Base-by-base conservation (phyloP, 2,797 vertebrate genomes). In the Heliangelus exortis region DNA sequence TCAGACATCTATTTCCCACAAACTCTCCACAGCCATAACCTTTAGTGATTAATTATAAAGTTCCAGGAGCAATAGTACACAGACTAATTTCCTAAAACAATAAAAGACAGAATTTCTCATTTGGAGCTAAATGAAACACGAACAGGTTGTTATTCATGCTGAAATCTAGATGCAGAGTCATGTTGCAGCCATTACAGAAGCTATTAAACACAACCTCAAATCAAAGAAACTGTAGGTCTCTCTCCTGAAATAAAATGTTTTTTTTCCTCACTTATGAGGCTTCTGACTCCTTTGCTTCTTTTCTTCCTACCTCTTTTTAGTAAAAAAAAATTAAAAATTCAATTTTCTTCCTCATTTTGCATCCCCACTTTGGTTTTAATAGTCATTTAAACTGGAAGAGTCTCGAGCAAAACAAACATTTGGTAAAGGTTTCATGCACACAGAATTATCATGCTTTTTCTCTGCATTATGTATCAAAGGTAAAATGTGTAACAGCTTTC, bases 161-260 rank as follows among this genome's bases (percentile, higher is more conserved):
- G 97, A 97, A 98, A 98, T 98, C 97, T 97, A 97, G 96, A 98
- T 98, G 98, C 98, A 95, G 94, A 97, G 97, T 98, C 98, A 98
- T 98, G 98, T 94, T 97, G 95, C 95, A 97, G 96, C 97, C 96
- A 98, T 98, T 98, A 98, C 88, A 97, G 95, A 97, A 96, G 96
- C 97, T 97, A 98, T 98, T 98, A 98, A 97, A 97, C 90, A 96
- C 95, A 97, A 97, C 96, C 95, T 96, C 59, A 81, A 97, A 97
- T 97, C 95, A 97, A 96, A 98, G 96, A 97, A 97, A 96, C 94
- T 89, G 90, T 85, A 96, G 89, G 90, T 95, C 89, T 97, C 72
- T 84, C 95, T 96, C 94, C 89, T 95, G 94, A 97, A 96, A 86
- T 85, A 97, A 98, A 97, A 96, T 88, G 84, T 12, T 41, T 75